Evolutionary conservation across 2,888 invertebrate genomes (phyloP).

Genomic region (Mythimna vitellina): DNA sequence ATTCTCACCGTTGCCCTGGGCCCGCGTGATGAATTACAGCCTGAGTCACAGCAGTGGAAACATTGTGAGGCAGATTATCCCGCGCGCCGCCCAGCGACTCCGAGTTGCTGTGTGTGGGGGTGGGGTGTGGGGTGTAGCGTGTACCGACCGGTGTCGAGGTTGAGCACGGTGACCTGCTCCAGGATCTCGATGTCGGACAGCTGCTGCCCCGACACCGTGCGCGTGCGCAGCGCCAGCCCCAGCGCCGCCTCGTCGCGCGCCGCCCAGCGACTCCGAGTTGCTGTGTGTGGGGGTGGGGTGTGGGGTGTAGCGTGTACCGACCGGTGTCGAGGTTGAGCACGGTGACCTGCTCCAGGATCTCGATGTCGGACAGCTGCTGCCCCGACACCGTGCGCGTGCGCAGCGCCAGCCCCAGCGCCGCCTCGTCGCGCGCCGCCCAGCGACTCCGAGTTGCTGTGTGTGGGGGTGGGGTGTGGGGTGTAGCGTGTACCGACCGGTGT

Average conservation of each 20-base stretch:
- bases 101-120: no score
- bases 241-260: no score
- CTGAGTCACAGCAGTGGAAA: no score
- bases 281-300: background rate
- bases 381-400: background rate
- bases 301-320: conserved; percentile 1
- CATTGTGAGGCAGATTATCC: no score
- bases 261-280: no score
- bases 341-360: conserved; percentile 29
- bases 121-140: no score
- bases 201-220: no score
- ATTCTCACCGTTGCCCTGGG: no score
- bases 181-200: conserved; percentile 22
- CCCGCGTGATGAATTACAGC: no score
- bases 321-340: conserved; percentile 28
- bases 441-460: background rate
- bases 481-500: conserved; percentile 14
- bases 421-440: no score
- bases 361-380: conserved; percentile 15
- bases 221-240: conserved; percentile 62
- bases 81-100: no score
- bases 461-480: background rate
- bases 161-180: conserved; percentile 28
- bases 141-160: conserved; percentile 21
- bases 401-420: conserved; percentile 89